Evolutionary conservation across 2,888 invertebrate species (phyloP).

Genomic region (Rhamnusium bicolor): DNA sequence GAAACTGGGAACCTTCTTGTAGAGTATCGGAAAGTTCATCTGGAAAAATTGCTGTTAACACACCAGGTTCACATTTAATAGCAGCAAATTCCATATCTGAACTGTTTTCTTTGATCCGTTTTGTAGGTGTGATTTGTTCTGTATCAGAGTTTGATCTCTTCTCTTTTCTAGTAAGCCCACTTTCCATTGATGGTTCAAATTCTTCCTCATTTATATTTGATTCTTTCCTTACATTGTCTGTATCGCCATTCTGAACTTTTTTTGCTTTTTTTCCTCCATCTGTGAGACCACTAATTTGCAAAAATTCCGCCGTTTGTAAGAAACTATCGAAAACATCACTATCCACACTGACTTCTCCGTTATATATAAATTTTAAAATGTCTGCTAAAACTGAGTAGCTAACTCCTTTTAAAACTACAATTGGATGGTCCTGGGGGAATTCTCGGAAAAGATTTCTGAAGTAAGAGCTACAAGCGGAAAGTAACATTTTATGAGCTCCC

Average conservation of each 20-base stretch:
- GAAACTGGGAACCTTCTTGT: slow-evolving; percentile 35
- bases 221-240: slow-evolving; percentile 12
- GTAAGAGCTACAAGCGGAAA: slow-evolving; percentile 89
- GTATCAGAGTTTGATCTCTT: slow-evolving; percentile 24
- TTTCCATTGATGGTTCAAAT: not conserved
- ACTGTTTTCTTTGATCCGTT: slow-evolving; percentile 12
- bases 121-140: slow-evolving; percentile 19
- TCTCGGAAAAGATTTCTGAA: slow-evolving; percentile 75
- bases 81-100: slow-evolving; percentile 28
- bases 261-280: slow-evolving; percentile 35
- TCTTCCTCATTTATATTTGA: slow-evolving; percentile 12
- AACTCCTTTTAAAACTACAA: slow-evolving; percentile 80
- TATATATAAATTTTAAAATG: slow-evolving; percentile 80
- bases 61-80: slow-evolving; percentile 29
- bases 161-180: slow-evolving; percentile 14
- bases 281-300: slow-evolving; percentile 79
- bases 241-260: slow-evolving; percentile 19
- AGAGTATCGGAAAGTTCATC: slow-evolving; percentile 40
- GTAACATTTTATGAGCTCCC: slow-evolving; percentile 87
- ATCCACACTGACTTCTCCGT: slow-evolving; percentile 80
- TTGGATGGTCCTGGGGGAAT: slow-evolving; percentile 80
- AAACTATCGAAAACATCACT: slow-evolving; percentile 78
- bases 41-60: slow-evolving; percentile 36
- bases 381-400: slow-evolving; percentile 77
- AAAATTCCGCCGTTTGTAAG: slow-evolving; percentile 77